Percentiles rank a stretch among this genome's conserved stretches.
Conservation (phyloP, 2,888 invertebrate genomes). For the Metalampra italica region DNA sequence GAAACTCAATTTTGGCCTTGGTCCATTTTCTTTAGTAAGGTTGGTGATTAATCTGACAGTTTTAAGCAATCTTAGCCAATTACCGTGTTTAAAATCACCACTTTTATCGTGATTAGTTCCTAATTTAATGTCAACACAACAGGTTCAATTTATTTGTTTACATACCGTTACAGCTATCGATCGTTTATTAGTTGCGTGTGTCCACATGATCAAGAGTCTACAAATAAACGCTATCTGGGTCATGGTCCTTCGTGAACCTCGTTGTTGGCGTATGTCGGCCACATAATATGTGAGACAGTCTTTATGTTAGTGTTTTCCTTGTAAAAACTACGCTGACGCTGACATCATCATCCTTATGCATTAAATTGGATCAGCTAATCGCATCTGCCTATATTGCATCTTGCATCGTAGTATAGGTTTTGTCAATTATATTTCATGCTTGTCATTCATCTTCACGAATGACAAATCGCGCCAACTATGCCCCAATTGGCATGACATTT, state of each 20-base stretch:
- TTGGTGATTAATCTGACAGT: too few relatives aligned
- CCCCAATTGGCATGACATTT: constrained; percentile 33
- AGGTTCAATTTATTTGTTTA: constrained; percentile 8
- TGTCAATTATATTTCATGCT: too few relatives aligned
- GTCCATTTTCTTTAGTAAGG: too few relatives aligned
- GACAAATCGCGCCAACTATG: constrained; percentile 30
- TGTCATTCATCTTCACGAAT: constrained; percentile 26
- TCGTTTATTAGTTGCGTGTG: constrained; percentile 15
- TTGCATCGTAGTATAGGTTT: too few relatives aligned
- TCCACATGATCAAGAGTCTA: constrained; percentile 44
- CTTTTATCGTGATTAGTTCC: too few relatives aligned
- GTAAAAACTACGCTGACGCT: not conserved
- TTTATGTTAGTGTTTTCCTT: constrained; percentile 1
- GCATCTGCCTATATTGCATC: too few relatives aligned
- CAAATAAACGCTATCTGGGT: constrained; percentile 65
- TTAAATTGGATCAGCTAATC: too few relatives aligned
- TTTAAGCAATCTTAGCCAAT: too few relatives aligned
- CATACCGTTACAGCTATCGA: constrained; percentile 5
- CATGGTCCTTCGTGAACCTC: constrained; percentile 59
- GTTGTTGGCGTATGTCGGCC: constrained; percentile 27
- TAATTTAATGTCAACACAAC: not conserved
- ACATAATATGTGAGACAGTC: not conserved
- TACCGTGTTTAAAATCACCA: too few relatives aligned
- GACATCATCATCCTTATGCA: too few relatives aligned
- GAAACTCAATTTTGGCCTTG: not conserved